These are phyloP conservation scores for Harmothoe impar DNA, from an alignment of 2,888 invertebrate genomes.

Conservation along the genomic window DNA sequence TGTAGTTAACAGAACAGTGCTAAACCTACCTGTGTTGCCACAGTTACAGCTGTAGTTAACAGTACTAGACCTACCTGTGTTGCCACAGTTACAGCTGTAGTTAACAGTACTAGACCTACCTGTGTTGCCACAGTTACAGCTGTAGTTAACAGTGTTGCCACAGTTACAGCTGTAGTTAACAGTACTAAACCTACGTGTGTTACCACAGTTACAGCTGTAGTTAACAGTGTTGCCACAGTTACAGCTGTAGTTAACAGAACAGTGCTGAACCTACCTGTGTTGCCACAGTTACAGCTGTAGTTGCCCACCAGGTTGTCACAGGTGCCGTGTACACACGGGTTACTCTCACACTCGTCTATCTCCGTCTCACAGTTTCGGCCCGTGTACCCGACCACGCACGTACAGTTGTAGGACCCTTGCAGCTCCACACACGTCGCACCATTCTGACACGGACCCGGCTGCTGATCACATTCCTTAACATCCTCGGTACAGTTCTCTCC, in stretches of 20 bases:
- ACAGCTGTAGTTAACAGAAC: no score
- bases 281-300: conserved; percentile 39
- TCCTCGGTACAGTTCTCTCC: conserved; percentile 73
- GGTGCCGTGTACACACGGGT: conserved; percentile 59
- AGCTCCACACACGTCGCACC: conserved; percentile 85
- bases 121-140: no score
- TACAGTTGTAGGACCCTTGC: conserved; percentile 75
- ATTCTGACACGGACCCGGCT: conserved; percentile 79
- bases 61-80: no score
- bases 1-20: not conserved
- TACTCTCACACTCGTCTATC: conserved; percentile 66
- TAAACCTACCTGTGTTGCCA: not conserved
- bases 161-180: no score
- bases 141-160: no score
- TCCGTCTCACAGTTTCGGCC: conserved; percentile 56
- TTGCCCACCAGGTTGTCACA: conserved; percentile 60
- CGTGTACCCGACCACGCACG: conserved; percentile 73
- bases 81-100: no score
- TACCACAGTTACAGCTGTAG: no score
- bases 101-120: no score
- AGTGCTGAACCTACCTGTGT: not conserved
- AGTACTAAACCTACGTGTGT: not conserved
- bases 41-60: conserved; percentile 52
- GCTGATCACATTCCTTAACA: conserved; percentile 72
- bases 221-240: no score